A percentile compares a stretch with the other conserved stretches of the same genome.
Conservation (phyloP, 2,113 vertebrate genomes). For the Grammomys dolichurus region DNA sequence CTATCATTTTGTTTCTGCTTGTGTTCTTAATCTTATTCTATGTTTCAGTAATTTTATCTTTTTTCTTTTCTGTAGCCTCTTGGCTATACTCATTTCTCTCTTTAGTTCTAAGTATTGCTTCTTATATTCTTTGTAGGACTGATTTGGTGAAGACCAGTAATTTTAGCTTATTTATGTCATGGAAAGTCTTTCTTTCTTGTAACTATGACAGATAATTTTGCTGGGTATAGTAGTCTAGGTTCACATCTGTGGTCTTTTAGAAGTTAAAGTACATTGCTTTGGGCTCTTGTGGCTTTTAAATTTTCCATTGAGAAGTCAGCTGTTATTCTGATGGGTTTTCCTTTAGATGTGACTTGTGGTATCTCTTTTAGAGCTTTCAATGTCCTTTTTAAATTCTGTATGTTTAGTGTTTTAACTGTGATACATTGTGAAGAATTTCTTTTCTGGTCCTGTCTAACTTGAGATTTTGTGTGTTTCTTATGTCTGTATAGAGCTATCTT, state of each 20-base stretch:
- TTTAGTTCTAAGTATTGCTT: neutral
- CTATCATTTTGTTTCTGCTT: neutral
- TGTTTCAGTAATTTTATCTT: neutral
- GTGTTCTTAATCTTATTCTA: neutral
- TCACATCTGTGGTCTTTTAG: neutral
- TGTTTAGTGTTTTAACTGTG: neutral
- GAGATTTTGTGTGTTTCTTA: neutral
- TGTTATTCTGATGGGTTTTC: neutral
- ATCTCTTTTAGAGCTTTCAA: neutral
- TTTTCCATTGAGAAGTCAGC: neutral
- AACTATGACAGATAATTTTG: neutral
- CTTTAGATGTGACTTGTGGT: neutral
- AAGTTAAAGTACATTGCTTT: neutral
- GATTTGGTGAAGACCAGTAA: neutral
- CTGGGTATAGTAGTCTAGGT: neutral
- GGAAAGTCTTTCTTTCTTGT: neutral
- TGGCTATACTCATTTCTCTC: neutral
- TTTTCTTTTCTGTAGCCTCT: neutral
- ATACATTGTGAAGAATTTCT: neutral
- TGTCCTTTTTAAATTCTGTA: no score
- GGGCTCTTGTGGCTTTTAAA: neutral
- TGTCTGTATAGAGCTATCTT: neutral
- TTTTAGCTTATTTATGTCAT: neutral
- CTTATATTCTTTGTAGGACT: neutral
- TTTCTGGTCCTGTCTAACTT: neutral